phyloP scores from a whole-genome alignment of 2,888 invertebrate genomes.

The Drosophila affinis region DNA sequence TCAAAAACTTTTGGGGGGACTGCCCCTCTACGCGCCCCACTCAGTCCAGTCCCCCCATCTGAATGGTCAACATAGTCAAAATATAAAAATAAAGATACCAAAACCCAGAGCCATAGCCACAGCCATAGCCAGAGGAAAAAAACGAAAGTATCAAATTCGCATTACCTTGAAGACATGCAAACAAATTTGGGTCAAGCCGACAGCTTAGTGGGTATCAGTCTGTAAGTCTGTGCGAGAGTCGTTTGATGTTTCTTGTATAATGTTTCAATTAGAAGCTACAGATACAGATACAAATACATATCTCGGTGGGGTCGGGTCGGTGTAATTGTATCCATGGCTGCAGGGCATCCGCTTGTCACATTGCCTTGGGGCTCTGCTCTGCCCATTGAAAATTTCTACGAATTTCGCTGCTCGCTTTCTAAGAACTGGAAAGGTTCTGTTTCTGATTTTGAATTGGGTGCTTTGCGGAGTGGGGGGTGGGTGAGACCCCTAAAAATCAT shows the following conservation, averaged over 20 bases:
- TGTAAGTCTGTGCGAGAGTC: conserved; percentile 35
- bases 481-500: conserved; percentile 51
- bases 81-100: conserved; percentile 17
- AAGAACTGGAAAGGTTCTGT: conserved; percentile 50
- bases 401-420: conserved; percentile 53
- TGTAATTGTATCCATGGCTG: conserved; percentile 14
- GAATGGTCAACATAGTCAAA: conserved; percentile 4
- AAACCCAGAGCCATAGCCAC: conserved; percentile 29
- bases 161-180: conserved; percentile 66
- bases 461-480: neutral
- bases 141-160: conserved; percentile 75
- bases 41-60: neutral
- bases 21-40: conserved; percentile 30
- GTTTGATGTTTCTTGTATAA: conserved; percentile 48
- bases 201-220: conserved; percentile 1
- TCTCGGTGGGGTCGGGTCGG: conserved; percentile 10
- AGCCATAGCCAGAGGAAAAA: conserved; percentile 13
- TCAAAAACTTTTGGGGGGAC: conserved; percentile 53
- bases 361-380: conserved; percentile 31
- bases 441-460: conserved; percentile 9
- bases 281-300: conserved; percentile 28
- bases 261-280: conserved; percentile 66
- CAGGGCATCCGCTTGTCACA: conserved; percentile 48
- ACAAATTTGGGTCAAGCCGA: conserved; percentile 65
- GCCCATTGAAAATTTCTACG: conserved; percentile 44